Conservation (phyloP, 2,888 invertebrate genomes). For the Cerastoderma edule region DNA sequence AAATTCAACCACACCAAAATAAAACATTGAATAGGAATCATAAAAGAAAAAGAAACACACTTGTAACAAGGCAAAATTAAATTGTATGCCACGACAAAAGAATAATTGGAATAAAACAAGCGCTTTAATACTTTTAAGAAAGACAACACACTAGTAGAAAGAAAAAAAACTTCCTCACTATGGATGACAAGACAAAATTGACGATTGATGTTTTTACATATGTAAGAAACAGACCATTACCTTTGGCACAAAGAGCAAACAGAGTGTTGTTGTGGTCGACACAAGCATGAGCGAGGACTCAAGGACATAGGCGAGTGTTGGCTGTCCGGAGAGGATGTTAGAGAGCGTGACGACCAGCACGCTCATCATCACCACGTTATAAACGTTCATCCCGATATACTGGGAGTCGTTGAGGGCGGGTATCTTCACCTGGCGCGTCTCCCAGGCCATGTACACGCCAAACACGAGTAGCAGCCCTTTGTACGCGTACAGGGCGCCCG, state of each 20-base stretch:
- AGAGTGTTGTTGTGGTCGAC: slow-evolving; percentile 93
- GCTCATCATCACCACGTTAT: slow-evolving; percentile 94
- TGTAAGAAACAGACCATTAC: slow-evolving; percentile 73
- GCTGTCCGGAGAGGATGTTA: slow-evolving; percentile 91
- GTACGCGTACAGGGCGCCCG: slow-evolving; percentile 95
- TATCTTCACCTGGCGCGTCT: slow-evolving; percentile 92
- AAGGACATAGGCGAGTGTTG: slow-evolving; percentile 83
- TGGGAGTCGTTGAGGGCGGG: slow-evolving; percentile 96
- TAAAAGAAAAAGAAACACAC: too few species aligned
- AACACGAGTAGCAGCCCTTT: slow-evolving; percentile 94
- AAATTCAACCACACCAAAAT: too few species aligned
- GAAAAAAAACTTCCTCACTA: too few species aligned
- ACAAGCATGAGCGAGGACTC: slow-evolving; percentile 92
- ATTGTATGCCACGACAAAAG: too few species aligned
- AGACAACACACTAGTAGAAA: too few species aligned
- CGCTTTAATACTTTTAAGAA: too few species aligned
- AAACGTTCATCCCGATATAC: slow-evolving; percentile 95
- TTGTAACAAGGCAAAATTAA: too few species aligned
- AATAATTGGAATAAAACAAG: too few species aligned
- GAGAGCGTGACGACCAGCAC: slow-evolving; percentile 94
- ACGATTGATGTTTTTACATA: not conserved
- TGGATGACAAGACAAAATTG: too few species aligned
- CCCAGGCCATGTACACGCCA: slow-evolving; percentile 98
- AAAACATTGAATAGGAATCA: too few species aligned
- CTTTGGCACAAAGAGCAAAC: slow-evolving; percentile 94